Conservation (phyloP, 2,113 vertebrate species). For the Oryzias curvinotus region DNA sequence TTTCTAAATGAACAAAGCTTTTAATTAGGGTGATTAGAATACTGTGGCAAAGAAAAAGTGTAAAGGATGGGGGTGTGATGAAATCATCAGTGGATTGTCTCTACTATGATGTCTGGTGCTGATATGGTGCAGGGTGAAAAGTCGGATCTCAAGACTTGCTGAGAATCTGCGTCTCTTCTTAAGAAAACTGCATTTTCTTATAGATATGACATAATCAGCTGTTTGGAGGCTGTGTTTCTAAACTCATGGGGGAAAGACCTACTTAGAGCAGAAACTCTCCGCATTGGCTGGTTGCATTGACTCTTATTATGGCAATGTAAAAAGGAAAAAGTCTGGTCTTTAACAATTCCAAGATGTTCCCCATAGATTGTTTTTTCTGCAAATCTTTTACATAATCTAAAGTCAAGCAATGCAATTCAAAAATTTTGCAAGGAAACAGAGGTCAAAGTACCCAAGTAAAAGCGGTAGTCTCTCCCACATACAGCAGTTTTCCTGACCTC, state of each 20-base stretch:
- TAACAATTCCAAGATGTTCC: too few species aligned
- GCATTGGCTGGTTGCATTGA: too few species aligned
- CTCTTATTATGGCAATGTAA: too few species aligned
- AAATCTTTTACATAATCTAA: too few species aligned
- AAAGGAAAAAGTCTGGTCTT: too few species aligned
- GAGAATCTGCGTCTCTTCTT: slow-evolving; percentile 25
- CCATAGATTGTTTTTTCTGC: too few species aligned
- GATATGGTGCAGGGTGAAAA: slow-evolving; percentile 41
- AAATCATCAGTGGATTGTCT: slow-evolving; percentile 85
- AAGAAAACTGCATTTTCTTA: slow-evolving; percentile 2
- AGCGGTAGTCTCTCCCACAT: neutral
- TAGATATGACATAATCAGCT: slow-evolving; percentile 4
- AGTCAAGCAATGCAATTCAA: too few species aligned
- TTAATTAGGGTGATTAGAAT: slow-evolving; percentile 99
- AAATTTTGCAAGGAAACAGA: too few species aligned
- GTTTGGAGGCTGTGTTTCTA: neutral
- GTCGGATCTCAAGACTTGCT: slow-evolving; percentile 43
- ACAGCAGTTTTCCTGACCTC: neutral
- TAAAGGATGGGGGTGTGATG: slow-evolving; percentile 66
- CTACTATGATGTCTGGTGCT: slow-evolving; percentile 73
- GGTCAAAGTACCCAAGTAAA: too few species aligned
- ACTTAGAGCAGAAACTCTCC: too few species aligned
- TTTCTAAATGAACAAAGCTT: slow-evolving; percentile 97
- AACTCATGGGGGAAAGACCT: neutral
- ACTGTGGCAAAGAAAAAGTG: slow-evolving; percentile 73